Evolutionary conservation across 2,113 vertebrate species (phyloP), one percentile per base, ranked within the genome.

Genomic region (Mesocricetus auratus): DNA sequence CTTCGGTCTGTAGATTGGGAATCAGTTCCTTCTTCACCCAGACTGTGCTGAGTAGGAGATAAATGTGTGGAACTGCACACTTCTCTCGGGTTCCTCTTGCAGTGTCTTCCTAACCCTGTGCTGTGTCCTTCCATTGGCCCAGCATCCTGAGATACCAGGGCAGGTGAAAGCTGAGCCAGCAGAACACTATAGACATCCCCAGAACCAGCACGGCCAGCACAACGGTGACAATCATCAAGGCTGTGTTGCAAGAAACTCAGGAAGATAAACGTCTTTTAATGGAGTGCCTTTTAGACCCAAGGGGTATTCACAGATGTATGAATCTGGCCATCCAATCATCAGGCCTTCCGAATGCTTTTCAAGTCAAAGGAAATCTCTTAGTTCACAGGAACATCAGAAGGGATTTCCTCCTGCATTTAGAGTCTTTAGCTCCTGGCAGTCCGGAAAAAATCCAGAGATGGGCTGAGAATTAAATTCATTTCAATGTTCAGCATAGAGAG

Each of bases 81-180:
- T 90, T 2, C 66, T 74, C 56, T 98, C 93, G 73, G 95, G 95
- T 58, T 98, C 98, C 0, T 92, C 69, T 0, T 93, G 42, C 0
- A 83, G 89, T n/a, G 1, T 58, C 36, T 68, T 98, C 97, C 98
- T 96, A 31, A 98, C 97, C 36, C 99, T 97, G 26, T 98, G 98
- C 98, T 99, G 99, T 2, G 97, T 98, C 90, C 97, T 98, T 97
- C 99, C 99, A 99, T 93, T 99, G 98, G 98, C 97, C 98, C 1
- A 98, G 98, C 99, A 99, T 99, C 53, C 98, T 94, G 29, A 98
- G 56, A 92, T 99, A 99, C 99, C 99, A 99, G 21, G 94, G 98
- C 53, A 98, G 78, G 3, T 99, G 99, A 81, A 99, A 97, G 78
- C 22, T 96, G 60, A 97, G 95, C 99, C 29, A 99, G 94, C 99